Base-by-base conservation (phyloP, 2,888 invertebrate genomes). In the Lochmaea capreae region DNA sequence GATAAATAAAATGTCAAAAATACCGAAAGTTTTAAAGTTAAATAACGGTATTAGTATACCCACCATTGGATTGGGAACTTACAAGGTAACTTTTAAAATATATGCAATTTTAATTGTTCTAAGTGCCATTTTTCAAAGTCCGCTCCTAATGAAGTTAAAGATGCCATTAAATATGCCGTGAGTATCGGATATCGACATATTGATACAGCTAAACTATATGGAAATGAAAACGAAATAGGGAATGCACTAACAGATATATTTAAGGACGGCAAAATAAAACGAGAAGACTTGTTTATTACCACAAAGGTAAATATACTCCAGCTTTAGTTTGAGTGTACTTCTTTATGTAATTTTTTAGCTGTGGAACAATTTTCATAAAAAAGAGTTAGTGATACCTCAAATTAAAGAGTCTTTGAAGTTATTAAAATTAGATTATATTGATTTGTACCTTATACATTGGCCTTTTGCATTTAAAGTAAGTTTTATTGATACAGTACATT, bases 271-370 rank as follows among this genome's bases (percentile, higher is more conserved):
- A 88, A 89, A 2, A 89, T 93, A 0, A 92, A 89, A 79, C 88
- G 94, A 58, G 90, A 92, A 78, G 93, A 94, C 16, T 86, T 94
- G 1, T 93, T 91, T 84, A 89, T 93, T 73, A 91, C 90, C 0
- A 91, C 90, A 74, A 94, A 94, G 77, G 83, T 83, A 78, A 65
- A 49, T 65, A 67, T 12, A 57, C 18, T 18, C 16, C 6, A 11
- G 2, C 0, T 18, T 12, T 26, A 26, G 16, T 58, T 58, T 22
- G 26, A 58, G 11, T 12, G 18, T 22, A 9, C 9, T 58, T 14
- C 8, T 9, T 33, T 61, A 1, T 26, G 9, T 39, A 14, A 49
- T 58, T 67, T 76, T 75, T 26, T 67, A 87, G 83, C 83, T 92
- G 26, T 93, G 93, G 93, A 92, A 91, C 81, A 92, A 90, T 42